Evolutionary conservation across 2,888 invertebrate genomes (phyloP), one percentile per base, ranked within the genome.

Genomic region (Fissipunctia ypsillon): DNA sequence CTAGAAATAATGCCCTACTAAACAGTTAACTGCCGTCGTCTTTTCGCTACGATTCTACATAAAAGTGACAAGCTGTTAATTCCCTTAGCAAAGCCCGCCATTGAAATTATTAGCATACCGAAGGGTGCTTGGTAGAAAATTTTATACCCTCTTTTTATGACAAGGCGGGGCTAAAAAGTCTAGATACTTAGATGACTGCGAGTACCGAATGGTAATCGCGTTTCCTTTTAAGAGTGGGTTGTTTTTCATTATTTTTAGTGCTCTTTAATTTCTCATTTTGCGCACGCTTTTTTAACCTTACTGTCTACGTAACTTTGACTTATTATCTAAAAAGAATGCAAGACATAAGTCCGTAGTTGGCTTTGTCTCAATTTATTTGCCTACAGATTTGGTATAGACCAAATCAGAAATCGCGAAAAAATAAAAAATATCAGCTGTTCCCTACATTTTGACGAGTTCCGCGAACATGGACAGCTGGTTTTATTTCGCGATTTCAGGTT

Each of bases 71-170:
- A 75, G 70, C 73, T 72, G 80, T 78, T 80, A 80, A 82, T 79
- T 69, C 54, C 28, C 14, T 60, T 50, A 35, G 48, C 43, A 50
- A 73, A 73, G 69, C 43, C 66, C 16, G 48, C 57, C 71, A 75
- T 74, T 76, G 74, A 82, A 78, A 76, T 82, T 72, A 86, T 85
- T 80, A 74, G 73, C 77, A 80, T 82, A 69, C 69, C 48, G 64
- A 70, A 67, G 71, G 73, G 72, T 60, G 56, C 56, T 64, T 38
- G 16, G 25, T 25, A 16, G 61, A 68, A 73, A 71, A 80, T 73
- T 73, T 82, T 74, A 81, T 77, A 66, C 35, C 16, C 59, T 22
- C 52, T 48, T 78, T 81, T 75, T 64, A 79, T 50, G 69, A 73
- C 10, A 19, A 19, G 69, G 63, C 50, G 43, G 22, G 22, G 50